A percentile compares a stretch with the other conserved stretches of the same genome.
These are phyloP conservation scores for Mus minutoides DNA, from an alignment of 2,797 vertebrate genomes.

Conservation along the genomic window DNA sequence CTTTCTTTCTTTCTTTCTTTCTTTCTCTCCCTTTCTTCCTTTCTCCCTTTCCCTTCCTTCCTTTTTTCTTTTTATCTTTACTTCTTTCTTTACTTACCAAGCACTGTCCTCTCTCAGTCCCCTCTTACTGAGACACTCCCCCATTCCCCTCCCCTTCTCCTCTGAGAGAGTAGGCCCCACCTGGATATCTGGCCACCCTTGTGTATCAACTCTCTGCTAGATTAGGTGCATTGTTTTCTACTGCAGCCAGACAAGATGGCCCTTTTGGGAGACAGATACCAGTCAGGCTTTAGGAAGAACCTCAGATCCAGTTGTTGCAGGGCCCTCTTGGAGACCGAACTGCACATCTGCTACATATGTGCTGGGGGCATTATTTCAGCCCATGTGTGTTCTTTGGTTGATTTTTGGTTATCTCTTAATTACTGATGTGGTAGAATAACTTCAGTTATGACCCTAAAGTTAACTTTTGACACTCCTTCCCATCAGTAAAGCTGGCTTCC, in stretches of 20 bases:
- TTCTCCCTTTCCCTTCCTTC: too few relatives aligned
- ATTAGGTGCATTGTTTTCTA: background rate
- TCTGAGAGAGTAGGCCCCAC: background rate
- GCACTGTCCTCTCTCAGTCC: too few relatives aligned
- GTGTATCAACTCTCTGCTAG: background rate
- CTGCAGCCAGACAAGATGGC: too few relatives aligned
- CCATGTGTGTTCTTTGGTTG: background rate
- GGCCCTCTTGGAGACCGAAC: background rate
- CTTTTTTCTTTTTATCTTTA: rapidly evolving
- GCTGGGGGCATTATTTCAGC: background rate
- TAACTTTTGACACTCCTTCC: background rate
- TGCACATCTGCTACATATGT: background rate
- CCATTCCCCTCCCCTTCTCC: background rate
- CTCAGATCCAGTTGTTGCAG: background rate
- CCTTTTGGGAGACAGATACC: background rate
- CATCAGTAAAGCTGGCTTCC: background rate
- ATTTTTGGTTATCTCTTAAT: background rate
- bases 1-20: too few relatives aligned
- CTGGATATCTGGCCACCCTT: background rate
- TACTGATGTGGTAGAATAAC: background rate
- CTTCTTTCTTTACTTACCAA: too few relatives aligned
- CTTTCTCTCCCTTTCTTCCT: rapidly evolving
- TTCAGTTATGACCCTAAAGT: background rate
- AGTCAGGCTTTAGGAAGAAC: background rate
- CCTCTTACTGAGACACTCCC: background rate